A percentile compares a stretch with the other conserved stretches of the same genome.
Evolutionary conservation across 2,888 invertebrate species (phyloP).

Genomic region (Synanthedon tipuliformis): DNA sequence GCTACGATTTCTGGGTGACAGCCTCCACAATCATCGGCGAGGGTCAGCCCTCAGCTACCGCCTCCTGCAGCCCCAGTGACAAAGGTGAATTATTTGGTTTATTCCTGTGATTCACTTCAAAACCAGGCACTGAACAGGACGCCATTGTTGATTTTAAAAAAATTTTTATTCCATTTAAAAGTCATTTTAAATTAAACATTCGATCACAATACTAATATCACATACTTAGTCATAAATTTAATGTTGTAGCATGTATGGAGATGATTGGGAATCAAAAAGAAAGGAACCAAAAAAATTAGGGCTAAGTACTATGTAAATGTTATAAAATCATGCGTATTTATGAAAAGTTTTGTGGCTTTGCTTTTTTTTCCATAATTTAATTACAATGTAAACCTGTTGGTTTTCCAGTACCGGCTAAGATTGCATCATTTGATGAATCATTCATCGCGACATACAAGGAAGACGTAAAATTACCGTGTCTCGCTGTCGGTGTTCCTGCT

Average conservation of each 20-base stretch:
- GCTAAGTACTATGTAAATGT: too few species aligned
- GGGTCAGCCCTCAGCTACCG: conserved; percentile 90
- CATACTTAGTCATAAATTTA: too few species aligned
- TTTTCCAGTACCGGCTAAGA: conserved; percentile 87
- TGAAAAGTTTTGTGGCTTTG: conserved; percentile 2
- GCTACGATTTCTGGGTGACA: conserved; percentile 95
- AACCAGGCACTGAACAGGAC: too few species aligned
- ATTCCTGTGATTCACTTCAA: too few species aligned
- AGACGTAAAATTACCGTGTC: conserved; percentile 90
- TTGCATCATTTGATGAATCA: conserved; percentile 94
- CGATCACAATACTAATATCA: too few species aligned
- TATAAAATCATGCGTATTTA: background rate
- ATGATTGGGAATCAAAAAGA: too few species aligned
- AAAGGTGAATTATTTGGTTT: conserved; percentile 66
- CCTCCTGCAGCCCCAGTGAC: conserved; percentile 84
- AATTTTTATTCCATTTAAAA: too few species aligned
- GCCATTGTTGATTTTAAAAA: too few species aligned
- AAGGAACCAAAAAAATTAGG: too few species aligned
- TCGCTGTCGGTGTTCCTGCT: conserved; percentile 91
- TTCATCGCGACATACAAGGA: conserved; percentile 93
- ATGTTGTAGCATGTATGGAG: too few species aligned
- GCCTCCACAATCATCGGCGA: conserved; percentile 95
- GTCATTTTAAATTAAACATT: too few species aligned
- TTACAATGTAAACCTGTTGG: background rate
- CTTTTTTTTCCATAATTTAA: too few species aligned